Base-by-base conservation (phyloP, 2,797 vertebrate genomes). In the Enteromius viviparus region DNA sequence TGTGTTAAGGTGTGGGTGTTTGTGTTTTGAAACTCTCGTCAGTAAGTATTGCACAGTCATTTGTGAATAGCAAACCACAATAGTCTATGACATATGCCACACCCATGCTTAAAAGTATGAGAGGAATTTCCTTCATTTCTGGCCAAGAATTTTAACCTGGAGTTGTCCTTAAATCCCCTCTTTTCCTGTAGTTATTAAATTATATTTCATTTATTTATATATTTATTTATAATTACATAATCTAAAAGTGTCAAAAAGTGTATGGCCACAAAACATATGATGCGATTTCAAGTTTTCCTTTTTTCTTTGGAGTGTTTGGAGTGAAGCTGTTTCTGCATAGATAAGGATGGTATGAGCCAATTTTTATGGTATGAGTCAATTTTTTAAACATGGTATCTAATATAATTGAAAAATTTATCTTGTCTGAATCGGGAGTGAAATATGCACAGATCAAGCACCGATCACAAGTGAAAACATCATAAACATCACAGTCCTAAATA, bases 51-150 rank as follows among this genome's bases (percentile, higher is more conserved):
- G 53, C 53, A 71, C 53, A 81, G 55, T 72, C 53, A 81, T 81
- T 81, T 81, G 68, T 70, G 55, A 76, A 76, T 45, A 60, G 75
- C 40, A 29, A 60, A 62, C 75, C 55, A 45, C 75, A 77, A 62
- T 77, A 62, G 37, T 34, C 42, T 34, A 6, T 62, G 69, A 64
- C 14, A 74, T 69, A 72, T 64, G 58, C 80, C 80, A 29, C 21
- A 81, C 69, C 69, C 42, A 23, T 37, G 58, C 37, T 72, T 34
- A 3, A 26, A 74, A 51, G 29, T 65, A 81, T 81, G 69, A 51
- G 4, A 26, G 80, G 69, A 81, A 81, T 81, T 74, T 74, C 29
- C 80, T 74, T 23, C 32, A 64, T 81, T 64, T 60, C 42, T 64
- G 29, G 79, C 40, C 69, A 62, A 58, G 21, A 34, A 49, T 62